These are phyloP conservation scores for Holothuria glaberrima DNA, from an alignment of 35 echinoderm and acorn worm genomes.

Conservation along the genomic window DNA sequence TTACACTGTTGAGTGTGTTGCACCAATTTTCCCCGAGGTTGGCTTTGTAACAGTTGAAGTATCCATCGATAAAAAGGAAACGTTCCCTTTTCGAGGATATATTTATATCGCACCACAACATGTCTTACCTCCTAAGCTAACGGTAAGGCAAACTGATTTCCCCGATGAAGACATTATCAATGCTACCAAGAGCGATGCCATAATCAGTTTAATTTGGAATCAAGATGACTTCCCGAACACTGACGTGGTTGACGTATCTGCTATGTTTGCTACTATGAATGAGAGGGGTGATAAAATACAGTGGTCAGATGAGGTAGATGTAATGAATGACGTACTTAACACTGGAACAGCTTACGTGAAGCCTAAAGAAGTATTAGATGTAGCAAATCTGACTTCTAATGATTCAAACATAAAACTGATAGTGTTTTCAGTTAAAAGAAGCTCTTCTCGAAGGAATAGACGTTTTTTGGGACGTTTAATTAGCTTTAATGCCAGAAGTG, in stretches of 20 bases:
- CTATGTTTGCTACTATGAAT: too few species aligned
- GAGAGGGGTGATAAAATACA: too few species aligned
- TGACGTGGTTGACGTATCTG: background rate
- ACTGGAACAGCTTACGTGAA: too few species aligned
- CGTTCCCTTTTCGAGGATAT: conserved; percentile 62
- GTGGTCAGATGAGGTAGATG: too few species aligned
- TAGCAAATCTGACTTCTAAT: too few species aligned
- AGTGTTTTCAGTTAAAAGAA: too few species aligned
- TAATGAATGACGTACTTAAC: too few species aligned
- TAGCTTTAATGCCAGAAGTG: too few species aligned
- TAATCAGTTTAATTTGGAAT: background rate
- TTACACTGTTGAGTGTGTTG: conserved; percentile 48
- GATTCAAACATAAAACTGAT: too few species aligned
- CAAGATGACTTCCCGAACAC: background rate
- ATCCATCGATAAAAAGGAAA: conserved; percentile 51
- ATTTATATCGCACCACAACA: conserved; percentile 66
- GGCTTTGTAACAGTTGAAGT: conserved; percentile 52
- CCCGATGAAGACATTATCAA: background rate
- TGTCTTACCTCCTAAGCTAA: conserved; percentile 38
- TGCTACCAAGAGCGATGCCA: background rate
- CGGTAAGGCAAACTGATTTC: conserved; percentile 21
- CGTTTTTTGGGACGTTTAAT: too few species aligned
- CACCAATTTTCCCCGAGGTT: conserved; percentile 58
- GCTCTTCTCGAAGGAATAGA: too few species aligned
- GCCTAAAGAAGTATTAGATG: too few species aligned